Conservation (phyloP, 2,797 vertebrate species). For the Holocentrus rufus region DNA sequence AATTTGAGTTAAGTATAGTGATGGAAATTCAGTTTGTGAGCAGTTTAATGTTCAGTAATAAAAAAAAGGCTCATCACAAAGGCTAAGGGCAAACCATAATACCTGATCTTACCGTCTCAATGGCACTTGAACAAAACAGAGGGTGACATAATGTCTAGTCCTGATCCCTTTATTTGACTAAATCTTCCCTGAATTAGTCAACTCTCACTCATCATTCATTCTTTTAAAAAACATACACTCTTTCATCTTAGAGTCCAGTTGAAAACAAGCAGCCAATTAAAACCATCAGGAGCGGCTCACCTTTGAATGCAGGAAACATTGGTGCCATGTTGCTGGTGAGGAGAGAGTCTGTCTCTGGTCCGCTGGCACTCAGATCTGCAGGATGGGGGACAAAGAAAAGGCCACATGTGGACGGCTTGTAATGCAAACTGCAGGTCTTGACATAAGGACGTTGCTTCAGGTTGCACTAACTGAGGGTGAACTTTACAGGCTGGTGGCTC, state of each 20-base stretch:
- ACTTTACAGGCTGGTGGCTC: neutral
- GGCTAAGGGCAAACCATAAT: conserved; percentile 1
- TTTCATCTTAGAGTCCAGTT: neutral
- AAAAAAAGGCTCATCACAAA: conserved; percentile 9
- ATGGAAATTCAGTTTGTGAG: conserved; percentile 17
- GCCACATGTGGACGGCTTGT: neutral
- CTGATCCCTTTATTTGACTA: neutral
- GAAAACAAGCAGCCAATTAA: neutral
- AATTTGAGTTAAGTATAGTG: conserved; percentile 30
- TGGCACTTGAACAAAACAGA: conserved; percentile 17
- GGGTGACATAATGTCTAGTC: conserved; percentile 12
- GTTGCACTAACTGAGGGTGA: neutral
- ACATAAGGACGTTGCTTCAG: neutral
- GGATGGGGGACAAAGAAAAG: neutral
- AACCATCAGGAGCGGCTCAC: conserved; percentile 74
- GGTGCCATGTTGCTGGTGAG: conserved; percentile 93
- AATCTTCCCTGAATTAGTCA: conserved; percentile 20
- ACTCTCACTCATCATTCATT: conserved; percentile 12
- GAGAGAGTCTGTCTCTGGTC: conserved; percentile 82
- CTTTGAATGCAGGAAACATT: conserved; percentile 90
- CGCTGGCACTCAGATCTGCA: conserved; percentile 67
- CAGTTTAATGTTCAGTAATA: conserved; percentile 32
- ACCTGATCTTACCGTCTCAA: conserved; percentile 8
- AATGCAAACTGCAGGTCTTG: neutral
- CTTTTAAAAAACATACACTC: too few relatives aligned